Percentiles rank a stretch among this genome's conserved stretches.
These are phyloP conservation scores for Cylas formicarius DNA, from an alignment of 1,140 invertebrate species.

Conservation along the genomic window DNA sequence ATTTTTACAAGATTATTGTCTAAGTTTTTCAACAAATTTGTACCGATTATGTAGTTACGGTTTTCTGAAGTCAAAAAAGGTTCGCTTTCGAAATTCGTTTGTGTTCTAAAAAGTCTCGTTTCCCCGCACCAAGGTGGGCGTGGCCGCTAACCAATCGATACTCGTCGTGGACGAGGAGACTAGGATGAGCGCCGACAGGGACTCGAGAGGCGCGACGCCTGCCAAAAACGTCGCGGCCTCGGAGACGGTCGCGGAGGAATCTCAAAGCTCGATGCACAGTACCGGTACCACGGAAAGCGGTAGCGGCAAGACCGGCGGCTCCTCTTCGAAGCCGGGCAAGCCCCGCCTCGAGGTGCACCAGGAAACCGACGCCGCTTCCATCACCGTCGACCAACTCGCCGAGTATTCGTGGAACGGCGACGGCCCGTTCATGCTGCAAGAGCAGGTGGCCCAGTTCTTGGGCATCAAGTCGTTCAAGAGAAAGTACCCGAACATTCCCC, in stretches of 20 bases:
- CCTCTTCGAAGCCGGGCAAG: slow-evolving; percentile 26
- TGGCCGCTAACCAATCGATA: no score
- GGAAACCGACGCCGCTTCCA: slow-evolving; percentile 57
- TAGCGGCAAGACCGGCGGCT: slow-evolving; percentile 38
- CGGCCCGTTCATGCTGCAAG: slow-evolving; percentile 76
- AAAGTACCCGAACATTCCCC: slow-evolving; percentile 76
- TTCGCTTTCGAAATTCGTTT: no score
- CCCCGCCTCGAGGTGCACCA: slow-evolving; percentile 26
- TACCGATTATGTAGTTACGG: no score
- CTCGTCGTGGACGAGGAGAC: slow-evolving; percentile 68
- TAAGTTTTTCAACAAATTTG: no score
- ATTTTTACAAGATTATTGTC: no score
- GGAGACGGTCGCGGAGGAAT: slow-evolving; percentile 63
- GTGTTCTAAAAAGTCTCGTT: no score
- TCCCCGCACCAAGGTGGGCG: no score
- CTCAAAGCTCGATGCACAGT: slow-evolving; percentile 67
- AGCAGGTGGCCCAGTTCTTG: slow-evolving; percentile 86
- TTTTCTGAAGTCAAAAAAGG: no score
- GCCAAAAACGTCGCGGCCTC: slow-evolving; percentile 41
- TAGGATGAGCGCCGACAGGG: slow-evolving; percentile 72
- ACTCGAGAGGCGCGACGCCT: slow-evolving; percentile 46
- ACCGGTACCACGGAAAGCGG: slow-evolving; percentile 57
- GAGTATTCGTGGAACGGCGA: slow-evolving; percentile 90
- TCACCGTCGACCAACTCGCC: slow-evolving; percentile 79
- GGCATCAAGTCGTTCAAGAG: slow-evolving; percentile 92